A percentile compares a stretch with the other conserved stretches of the same genome.
These are phyloP conservation scores for Zelostemma sp. DNA, from an alignment of 1,140 invertebrate genomes.

Conservation along the genomic window DNA sequence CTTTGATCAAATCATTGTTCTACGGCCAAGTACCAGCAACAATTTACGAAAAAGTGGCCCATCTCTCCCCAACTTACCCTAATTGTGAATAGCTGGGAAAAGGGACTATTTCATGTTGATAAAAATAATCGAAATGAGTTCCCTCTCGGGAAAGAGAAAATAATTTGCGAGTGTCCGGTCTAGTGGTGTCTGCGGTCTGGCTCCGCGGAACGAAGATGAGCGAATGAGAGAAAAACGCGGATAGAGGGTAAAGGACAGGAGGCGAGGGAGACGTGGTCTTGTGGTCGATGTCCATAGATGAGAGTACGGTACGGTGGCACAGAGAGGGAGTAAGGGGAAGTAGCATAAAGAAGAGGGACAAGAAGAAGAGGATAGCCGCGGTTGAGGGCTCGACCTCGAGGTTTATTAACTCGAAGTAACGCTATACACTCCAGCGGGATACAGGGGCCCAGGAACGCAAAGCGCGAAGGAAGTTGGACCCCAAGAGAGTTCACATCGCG, in stretches of 20 bases:
- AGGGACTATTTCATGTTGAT: too few species aligned
- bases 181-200: constrained; percentile 55
- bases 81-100: too few species aligned
- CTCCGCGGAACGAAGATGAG: constrained; percentile 25
- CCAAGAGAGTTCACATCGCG: constrained; percentile 44
- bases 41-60: too few species aligned
- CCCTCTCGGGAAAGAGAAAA: constrained; percentile 51
- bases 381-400: constrained; percentile 48
- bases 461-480: constrained; percentile 38
- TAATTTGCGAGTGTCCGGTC: constrained; percentile 62
- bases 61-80: too few species aligned
- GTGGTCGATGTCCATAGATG: constrained; percentile 54
- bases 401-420: constrained; percentile 64
- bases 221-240: constrained; percentile 32
- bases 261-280: constrained; percentile 25
- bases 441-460: constrained; percentile 35
- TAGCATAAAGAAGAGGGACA: background rate
- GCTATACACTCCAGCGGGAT: constrained; percentile 54
- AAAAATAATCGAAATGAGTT: constrained; percentile 54
- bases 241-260: constrained; percentile 18
- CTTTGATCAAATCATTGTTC: too few species aligned
- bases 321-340: constrained; percentile 12
- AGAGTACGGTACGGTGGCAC: constrained; percentile 41
- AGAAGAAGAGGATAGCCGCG: constrained; percentile 14
- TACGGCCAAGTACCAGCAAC: too few species aligned